These are phyloP conservation scores for Nyctibius grandis DNA, from an alignment of 2,797 vertebrate species.

Conservation along the genomic window DNA sequence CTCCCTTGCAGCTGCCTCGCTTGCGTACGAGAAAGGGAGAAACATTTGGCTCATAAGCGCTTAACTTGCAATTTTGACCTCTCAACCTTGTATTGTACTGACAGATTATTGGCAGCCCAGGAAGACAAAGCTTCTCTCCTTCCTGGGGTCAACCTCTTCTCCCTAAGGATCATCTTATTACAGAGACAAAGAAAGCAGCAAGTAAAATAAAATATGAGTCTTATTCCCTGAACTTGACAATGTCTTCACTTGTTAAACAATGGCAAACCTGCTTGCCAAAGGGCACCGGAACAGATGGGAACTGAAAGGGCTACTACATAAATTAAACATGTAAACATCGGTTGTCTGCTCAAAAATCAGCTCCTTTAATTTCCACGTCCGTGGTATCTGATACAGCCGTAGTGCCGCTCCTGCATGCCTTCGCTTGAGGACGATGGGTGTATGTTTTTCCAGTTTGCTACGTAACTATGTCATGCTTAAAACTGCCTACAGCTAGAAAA, in stretches of 20 bases:
- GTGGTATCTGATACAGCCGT: not conserved
- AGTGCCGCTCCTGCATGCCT: not conserved
- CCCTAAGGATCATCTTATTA: not conserved
- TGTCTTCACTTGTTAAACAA: fast-evolving
- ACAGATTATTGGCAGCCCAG: not conserved
- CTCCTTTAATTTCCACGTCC: not conserved
- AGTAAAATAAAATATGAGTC: not conserved
- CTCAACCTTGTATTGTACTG: not conserved
- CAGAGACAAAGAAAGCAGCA: not conserved
- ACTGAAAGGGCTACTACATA: not conserved
- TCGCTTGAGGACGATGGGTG: not conserved
- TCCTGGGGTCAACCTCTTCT: not conserved
- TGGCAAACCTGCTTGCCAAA: not conserved
- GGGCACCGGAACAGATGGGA: not conserved
- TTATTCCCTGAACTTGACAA: not conserved
- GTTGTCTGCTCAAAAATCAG: not conserved
- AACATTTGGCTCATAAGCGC: fast-evolving
- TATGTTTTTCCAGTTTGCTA: not conserved
- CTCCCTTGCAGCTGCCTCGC: not conserved
- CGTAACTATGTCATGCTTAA: not conserved
- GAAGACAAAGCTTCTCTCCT: not conserved
- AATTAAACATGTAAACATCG: not conserved
- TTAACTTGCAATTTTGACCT: not conserved
- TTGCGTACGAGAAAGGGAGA: not conserved
- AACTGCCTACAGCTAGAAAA: not conserved